Conservation (phyloP, 1,140 invertebrate species). For the Protaetia brevitarsis region DNA sequence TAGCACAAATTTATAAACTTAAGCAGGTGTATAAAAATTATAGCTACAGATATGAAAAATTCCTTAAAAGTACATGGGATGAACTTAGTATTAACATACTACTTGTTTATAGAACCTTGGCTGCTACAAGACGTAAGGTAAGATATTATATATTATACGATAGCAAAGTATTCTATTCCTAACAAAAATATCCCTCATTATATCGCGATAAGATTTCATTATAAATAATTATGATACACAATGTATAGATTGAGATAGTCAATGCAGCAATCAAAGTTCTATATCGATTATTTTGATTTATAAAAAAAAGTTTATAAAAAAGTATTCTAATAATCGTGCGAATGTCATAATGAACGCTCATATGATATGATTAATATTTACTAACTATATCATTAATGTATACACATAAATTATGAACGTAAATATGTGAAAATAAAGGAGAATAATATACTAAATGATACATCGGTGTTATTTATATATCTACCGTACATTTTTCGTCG, state of each 20-base stretch:
- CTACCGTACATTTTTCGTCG: background rate
- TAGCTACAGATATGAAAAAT: background rate
- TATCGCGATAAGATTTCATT: no score
- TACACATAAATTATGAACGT: slow-evolving; percentile 3
- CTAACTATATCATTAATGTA: background rate
- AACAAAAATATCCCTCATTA: no score
- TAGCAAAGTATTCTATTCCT: no score
- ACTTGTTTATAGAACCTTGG: no score
- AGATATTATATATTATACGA: no score
- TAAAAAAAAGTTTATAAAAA: no score
- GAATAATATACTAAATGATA: background rate
- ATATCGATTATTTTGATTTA: no score
- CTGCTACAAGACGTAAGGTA: no score
- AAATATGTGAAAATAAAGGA: background rate
- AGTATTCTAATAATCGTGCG: background rate
- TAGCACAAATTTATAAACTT: background rate
- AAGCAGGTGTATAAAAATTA: background rate
- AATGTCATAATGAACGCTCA: background rate
- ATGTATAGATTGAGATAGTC: no score
- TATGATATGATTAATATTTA: slow-evolving; percentile 7
- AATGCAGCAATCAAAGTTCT: no score
- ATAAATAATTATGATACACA: no score
- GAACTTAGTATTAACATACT: background rate
- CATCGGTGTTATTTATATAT: background rate
- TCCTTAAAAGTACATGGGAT: background rate